These are phyloP conservation scores for Podarcis siculus DNA, from an alignment of 2,797 vertebrate species.

Conservation along the genomic window DNA sequence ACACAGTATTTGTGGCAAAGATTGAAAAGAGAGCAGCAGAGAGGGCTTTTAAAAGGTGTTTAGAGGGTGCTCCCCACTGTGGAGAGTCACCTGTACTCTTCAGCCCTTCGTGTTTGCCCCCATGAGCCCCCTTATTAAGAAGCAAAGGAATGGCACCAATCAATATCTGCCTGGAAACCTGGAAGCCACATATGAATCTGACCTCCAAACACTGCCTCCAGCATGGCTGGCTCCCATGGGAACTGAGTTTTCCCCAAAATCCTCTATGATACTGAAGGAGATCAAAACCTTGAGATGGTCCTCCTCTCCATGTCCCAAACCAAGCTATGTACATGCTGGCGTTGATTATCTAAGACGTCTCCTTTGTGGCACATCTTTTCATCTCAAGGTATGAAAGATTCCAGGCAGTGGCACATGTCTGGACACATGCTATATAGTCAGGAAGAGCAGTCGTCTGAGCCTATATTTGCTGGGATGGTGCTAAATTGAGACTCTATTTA, in stretches of 20 bases:
- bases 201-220: not conserved
- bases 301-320: not conserved
- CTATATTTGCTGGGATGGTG: not conserved
- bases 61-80: too few species aligned
- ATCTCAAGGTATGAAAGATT: not conserved
- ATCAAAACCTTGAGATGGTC: not conserved
- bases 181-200: not conserved
- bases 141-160: too few species aligned
- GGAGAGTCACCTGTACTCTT: too few species aligned
- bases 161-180: not conserved
- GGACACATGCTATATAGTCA: not conserved
- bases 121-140: too few species aligned
- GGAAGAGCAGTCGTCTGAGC: not conserved
- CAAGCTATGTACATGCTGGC: too few species aligned
- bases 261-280: not conserved
- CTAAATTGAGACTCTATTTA: constrained; percentile 15
- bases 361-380: not conserved
- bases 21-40: too few species aligned
- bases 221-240: not conserved
- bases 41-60: too few species aligned
- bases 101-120: too few species aligned
- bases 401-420: not conserved
- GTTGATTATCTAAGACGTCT: not conserved
- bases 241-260: not conserved
- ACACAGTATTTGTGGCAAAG: too few species aligned